phyloP scores from a whole-genome alignment of 2,113 vertebrate species.

The Podarcis muralis region DNA sequence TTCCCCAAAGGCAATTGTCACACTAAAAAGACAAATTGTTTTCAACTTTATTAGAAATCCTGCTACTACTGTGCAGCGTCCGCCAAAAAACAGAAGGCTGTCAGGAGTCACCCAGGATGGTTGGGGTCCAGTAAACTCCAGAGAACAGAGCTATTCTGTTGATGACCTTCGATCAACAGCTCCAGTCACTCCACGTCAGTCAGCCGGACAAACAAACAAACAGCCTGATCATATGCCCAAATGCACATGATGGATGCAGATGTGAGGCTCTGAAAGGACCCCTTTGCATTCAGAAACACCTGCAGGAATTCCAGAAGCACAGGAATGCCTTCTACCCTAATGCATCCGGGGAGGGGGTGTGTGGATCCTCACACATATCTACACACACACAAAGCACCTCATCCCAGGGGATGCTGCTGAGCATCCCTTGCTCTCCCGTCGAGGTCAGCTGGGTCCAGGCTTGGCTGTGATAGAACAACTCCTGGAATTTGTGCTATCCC shows the following conservation, averaged over 20 bases:
- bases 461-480: conserved; percentile 43
- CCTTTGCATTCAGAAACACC: conserved; percentile 40
- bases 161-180: conserved; percentile 51
- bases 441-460: not conserved
- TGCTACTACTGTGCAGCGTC: not conserved
- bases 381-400: not conserved
- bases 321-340: conserved; percentile 25
- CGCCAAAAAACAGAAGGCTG: not conserved
- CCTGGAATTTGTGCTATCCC: conserved; percentile 58
- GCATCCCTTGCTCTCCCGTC: fast-evolving
- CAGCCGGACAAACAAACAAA: conserved; percentile 35
- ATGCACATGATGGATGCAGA: conserved; percentile 25
- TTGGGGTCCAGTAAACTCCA: conserved; percentile 54
- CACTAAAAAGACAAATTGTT: conserved; percentile 8
- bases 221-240: fast-evolving
- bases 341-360: not conserved
- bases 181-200: conserved; percentile 26
- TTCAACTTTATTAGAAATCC: not conserved
- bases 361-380: conserved; percentile 38
- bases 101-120: conserved; percentile 56
- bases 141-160: conserved; percentile 74
- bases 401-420: not conserved
- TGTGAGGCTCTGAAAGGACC: conserved; percentile 16
- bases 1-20: conserved; percentile 1
- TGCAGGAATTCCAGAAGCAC: conserved; percentile 48